A percentile compares a stretch with the other conserved stretches of the same genome.
Evolutionary conservation across 2,888 invertebrate genomes (phyloP).

Genomic region (Conops quadrifasciatus): DNA sequence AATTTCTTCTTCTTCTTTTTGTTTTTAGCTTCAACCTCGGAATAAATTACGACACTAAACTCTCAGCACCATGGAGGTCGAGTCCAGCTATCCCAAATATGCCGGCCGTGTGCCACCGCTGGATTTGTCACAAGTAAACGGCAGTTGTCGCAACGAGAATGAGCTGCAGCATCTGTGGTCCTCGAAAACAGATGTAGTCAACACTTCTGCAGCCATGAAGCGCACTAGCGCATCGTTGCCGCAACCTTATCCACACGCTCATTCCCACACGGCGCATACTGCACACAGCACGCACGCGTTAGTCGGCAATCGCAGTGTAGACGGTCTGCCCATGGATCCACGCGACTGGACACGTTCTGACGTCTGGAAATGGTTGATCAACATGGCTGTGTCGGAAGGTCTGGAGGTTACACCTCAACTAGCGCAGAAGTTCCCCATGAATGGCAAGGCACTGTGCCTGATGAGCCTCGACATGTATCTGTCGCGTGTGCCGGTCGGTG

Average conservation of each 20-base stretch:
- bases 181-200: conserved; percentile 38
- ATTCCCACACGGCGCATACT: conserved; percentile 35
- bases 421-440: conserved; percentile 76
- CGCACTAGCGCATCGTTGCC: conserved; percentile 42
- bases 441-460: conserved; percentile 80
- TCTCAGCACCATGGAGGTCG: conserved; percentile 59
- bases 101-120: conserved; percentile 63
- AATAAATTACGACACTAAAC: neutral
- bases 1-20: conserved; percentile 1
- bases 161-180: conserved; percentile 54
- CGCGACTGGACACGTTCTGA: conserved; percentile 76
- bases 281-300: conserved; percentile 37
- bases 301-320: conserved; percentile 47
- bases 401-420: conserved; percentile 62
- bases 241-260: conserved; percentile 51
- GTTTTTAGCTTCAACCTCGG: too few species aligned
- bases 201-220: conserved; percentile 43
- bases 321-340: conserved; percentile 70
- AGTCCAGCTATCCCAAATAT: conserved; percentile 61
- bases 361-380: conserved; percentile 73
- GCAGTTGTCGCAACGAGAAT: conserved; percentile 53
- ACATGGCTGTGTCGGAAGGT: conserved; percentile 69
- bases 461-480: conserved; percentile 82
- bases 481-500: conserved; percentile 74
- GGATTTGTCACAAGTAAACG: conserved; percentile 61